Conservation (phyloP, 1,140 invertebrate genomes). For the Halesus radiatus region DNA sequence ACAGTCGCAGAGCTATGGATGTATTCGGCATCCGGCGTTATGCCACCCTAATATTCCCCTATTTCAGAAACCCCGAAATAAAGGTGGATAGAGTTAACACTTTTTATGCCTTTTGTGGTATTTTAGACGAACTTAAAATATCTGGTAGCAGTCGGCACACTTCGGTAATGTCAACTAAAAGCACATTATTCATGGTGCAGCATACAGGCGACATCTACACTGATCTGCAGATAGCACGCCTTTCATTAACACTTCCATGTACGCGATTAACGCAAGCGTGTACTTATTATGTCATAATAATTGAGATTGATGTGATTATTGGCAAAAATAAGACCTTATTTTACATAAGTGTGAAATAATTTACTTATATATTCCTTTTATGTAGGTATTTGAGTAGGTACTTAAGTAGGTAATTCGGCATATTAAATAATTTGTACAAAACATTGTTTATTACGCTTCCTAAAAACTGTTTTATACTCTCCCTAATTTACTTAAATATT, state of each 20-base stretch:
- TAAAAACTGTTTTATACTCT: too few species aligned
- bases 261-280: too few species aligned
- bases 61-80: slow-evolving; percentile 36
- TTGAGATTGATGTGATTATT: too few species aligned
- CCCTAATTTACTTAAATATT: too few species aligned
- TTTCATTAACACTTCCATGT: not conserved
- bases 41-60: slow-evolving; percentile 23
- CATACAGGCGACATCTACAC: not conserved
- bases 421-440: too few species aligned
- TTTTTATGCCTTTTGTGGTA: slow-evolving; percentile 39
- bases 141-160: slow-evolving; percentile 23
- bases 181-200: slow-evolving; percentile 17
- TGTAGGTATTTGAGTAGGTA: too few species aligned
- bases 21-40: not conserved
- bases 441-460: too few species aligned
- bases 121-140: slow-evolving; percentile 40
- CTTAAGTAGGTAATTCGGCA: too few species aligned
- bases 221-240: not conserved
- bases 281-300: too few species aligned
- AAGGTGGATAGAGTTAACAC: slow-evolving; percentile 47
- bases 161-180: slow-evolving; percentile 22
- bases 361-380: too few species aligned
- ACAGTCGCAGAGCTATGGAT: not conserved
- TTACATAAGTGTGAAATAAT: too few species aligned
- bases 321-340: too few species aligned